Evolutionary conservation across 2,888 invertebrate species (phyloP), one percentile per base, ranked within the genome.

Genomic region (Ecliptopera silaceata): DNA sequence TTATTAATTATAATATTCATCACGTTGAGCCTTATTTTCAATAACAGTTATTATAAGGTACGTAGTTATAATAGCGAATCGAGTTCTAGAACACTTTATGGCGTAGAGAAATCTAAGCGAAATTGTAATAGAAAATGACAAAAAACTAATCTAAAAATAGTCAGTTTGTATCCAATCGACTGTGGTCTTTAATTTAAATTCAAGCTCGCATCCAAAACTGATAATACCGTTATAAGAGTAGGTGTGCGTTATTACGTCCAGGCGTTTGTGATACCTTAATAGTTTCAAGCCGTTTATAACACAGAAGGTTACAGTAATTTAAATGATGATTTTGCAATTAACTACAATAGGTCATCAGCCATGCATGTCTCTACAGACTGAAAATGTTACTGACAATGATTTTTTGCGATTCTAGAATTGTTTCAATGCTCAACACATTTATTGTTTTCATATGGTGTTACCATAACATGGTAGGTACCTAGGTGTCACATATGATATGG

Each of bases 181-280:
- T 29, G 29, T 1, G 22, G 22, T 22, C 22, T 29, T 3, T 31
- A 11, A 31, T 31, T 15, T 38, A 1, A 20, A 41, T 34, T 54
- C 36, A 3, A 15, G 11, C n/a, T 22, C 44, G 38, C 20, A 46
- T 22, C 36, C 51, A 47, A 26, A 44, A 39, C 44, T 44, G 29
- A 52, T 10, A 34, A 42, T 36, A 50, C 58, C 54, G 58, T 59
- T 59, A 53, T 45, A 50, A 39, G 13, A 29, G 44, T 54, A 53
- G 36, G 53, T 42, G 58, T 54, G 31, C 49, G 49, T 34, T 36
- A 53, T 53, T 26, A 53, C 34, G 20, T 50, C 46, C 36, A 20
- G 18, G 20, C 48, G 34, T 46, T 26, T 29, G 34, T 39, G 29
- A 43, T 47, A 42, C 11, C 26, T 43, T 29, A 39, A 52, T 47